Percentiles rank a stretch among this genome's conserved stretches.
These are phyloP conservation scores for Neolamprologus sp. DNA, from an alignment of 2,113 vertebrate species.

Conservation along the genomic window DNA sequence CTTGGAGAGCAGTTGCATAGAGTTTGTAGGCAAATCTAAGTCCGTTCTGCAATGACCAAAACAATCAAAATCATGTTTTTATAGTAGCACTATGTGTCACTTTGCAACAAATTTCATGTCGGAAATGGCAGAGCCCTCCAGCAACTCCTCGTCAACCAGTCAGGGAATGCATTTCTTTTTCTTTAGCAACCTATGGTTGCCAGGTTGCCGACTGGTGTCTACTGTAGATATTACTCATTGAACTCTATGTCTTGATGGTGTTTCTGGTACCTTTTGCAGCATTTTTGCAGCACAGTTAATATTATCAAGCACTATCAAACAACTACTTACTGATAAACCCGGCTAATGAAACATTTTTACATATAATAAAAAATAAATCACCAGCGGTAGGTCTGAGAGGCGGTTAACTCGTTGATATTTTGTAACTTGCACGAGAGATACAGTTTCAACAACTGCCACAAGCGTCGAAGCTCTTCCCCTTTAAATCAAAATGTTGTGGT, in stretches of 20 bases:
- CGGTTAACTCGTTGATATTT: background rate
- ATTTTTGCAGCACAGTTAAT: background rate
- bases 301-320: too few species aligned
- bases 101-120: background rate
- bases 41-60: background rate
- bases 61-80: background rate
- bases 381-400: background rate
- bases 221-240: background rate
- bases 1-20: background rate
- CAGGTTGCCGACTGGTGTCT: background rate
- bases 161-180: background rate
- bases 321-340: background rate
- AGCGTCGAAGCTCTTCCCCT: background rate
- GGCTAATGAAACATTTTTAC: background rate
- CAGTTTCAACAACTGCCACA: background rate
- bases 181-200: background rate
- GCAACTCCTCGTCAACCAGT: background rate
- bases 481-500: background rate
- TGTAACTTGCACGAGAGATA: background rate
- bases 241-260: background rate
- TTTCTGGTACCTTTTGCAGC: background rate
- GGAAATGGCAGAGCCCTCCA: background rate
- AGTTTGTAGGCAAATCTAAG: background rate
- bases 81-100: too few species aligned
- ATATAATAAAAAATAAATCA: background rate